Base-by-base conservation (phyloP, 2,113 vertebrate genomes). In the human (Homo sapiens) region DNA sequence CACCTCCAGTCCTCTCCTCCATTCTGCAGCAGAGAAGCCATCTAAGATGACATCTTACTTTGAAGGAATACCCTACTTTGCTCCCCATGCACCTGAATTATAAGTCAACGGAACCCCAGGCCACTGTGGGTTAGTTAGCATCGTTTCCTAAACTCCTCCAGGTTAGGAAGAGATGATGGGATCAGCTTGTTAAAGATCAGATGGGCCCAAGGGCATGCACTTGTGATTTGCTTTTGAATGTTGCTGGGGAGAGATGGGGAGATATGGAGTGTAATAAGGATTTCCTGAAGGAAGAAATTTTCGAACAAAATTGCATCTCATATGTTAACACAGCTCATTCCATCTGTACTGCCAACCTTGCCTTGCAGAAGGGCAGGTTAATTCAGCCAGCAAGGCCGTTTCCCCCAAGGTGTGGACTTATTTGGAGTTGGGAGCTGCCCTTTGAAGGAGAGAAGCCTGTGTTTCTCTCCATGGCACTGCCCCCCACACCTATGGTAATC, bases 91-190 rank as follows among this genome's bases (percentile, higher is more conserved):
- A 89, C 78, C 85, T 97, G 73, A 79, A 94, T 94, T 96, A 80
- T 85, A 79, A 90, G 45, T 25, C 61, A 86, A 59, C 57, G 43
- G 8, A 13, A 92, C 43, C 94, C 50, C 35, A 8, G 0, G 3
- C 95, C 70, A 43, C 82, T 3, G 0, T 38, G 25, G 61, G 92
- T 84, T 87, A 66, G 92, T 84, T 87, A 66, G 35, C 96, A 73
- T 94, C 95, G 91, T 96, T 97, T 97, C 45, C 90, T 55, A 25
- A 94, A 72, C 68, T 73, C 70, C 94, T 96, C 93, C 40, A n/a
- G 72, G 78, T 91, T 43, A 88, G 89, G 61, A 90, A 55, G 45
- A 88, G 27, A 52, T 96, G 95, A 93, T 95, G 80, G 83, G 89
- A 87, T 95, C 75, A 9, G 82, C 75, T 93, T 87, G 83, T 81